phyloP scores from a whole-genome alignment of 2,113 vertebrate species.

The Gila orcuttii region DNA sequence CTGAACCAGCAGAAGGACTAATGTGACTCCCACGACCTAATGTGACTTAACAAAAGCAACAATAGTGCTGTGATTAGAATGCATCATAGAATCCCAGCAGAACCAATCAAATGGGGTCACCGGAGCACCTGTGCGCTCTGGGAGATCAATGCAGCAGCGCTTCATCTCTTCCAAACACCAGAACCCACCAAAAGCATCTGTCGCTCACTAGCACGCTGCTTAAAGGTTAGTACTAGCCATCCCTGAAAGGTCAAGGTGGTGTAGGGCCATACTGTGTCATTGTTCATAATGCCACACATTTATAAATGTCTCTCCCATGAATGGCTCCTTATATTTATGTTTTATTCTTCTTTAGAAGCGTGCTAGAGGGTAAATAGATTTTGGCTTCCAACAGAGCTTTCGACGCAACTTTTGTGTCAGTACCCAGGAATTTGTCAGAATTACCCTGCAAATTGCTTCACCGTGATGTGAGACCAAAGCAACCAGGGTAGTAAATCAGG shows the following conservation, averaged over 20 bases:
- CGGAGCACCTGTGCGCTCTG: background rate
- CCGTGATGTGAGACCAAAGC: background rate
- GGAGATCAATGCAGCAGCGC: constrained; percentile 5
- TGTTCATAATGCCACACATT: constrained; percentile 51
- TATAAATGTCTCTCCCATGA: constrained; percentile 37
- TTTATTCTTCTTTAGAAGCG: constrained; percentile 11
- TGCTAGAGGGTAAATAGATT: constrained; percentile 1
- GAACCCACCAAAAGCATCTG: constrained; percentile 5
- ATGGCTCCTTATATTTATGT: background rate
- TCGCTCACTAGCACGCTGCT: background rate
- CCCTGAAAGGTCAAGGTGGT: constrained; percentile 44
- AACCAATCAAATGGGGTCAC: constrained; percentile 18
- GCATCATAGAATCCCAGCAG: background rate
- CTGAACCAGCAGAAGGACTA: constrained; percentile 10
- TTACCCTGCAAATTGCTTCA: constrained; percentile 30
- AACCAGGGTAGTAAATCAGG: constrained; percentile 43
- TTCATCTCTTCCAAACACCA: background rate
- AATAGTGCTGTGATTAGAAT: constrained; percentile 13
- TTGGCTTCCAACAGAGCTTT: constrained; percentile 15
- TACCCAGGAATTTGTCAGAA: constrained; percentile 34
- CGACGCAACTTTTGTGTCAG: background rate
- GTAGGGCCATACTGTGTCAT: constrained; percentile 13
- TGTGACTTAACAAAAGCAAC: constrained; percentile 21
- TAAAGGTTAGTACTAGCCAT: constrained; percentile 50
- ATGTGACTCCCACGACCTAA: constrained; percentile 19